Evolutionary conservation across 2,797 vertebrate genomes (phyloP), one percentile per base, ranked within the genome.

Genomic region (Arrhamphus sclerolepis): DNA sequence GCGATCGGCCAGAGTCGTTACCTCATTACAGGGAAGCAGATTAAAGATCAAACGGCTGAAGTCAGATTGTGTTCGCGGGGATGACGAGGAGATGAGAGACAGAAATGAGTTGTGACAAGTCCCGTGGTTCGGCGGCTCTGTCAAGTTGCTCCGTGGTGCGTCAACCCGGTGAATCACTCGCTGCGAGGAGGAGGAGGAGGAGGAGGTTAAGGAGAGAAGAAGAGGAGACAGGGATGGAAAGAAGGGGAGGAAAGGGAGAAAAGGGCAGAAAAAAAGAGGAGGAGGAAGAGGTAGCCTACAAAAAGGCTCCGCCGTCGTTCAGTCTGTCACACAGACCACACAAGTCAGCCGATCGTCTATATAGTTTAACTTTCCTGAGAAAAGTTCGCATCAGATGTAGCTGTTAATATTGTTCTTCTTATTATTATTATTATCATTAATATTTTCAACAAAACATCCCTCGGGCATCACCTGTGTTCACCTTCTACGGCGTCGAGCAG

Each of bases 81-180:
- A 76, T 57, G 80, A 75, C 19, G 57, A 64, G 51, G 40, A 46
- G 34, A 56, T 53, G 44, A 60, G 69, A 72, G 78, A 82, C 75
- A 46, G 58, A 71, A 64, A 88, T 83, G 72, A 83, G 83, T 86
- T 78, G 84, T 63, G 86, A 88, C 75, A 89, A 90, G 89, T 90
- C 89, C 80, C 89, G 87, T 80, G 88, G 81, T 82, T 86, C 67
- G 39, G 68, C 61, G 70, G 67, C 83, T 87, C 85, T 50, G 84
- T 86, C 82, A 84, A 76, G 73, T 73, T 52, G 81, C 74, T 71
- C 73, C 54, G 64, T 6, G 87, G 87, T 92, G 90, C 89, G 89
- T 92, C 91, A 92, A 86, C 66, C 72, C 71, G 83, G 83, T 90
- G 90, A 92, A 81, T 91, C 89, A 91, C 76, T 71, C 40, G 63